A percentile compares a stretch with the other conserved stretches of the same genome.
These are phyloP conservation scores for Cottoperca gobio DNA, from an alignment of 2,797 vertebrate genomes.

Conservation along the genomic window DNA sequence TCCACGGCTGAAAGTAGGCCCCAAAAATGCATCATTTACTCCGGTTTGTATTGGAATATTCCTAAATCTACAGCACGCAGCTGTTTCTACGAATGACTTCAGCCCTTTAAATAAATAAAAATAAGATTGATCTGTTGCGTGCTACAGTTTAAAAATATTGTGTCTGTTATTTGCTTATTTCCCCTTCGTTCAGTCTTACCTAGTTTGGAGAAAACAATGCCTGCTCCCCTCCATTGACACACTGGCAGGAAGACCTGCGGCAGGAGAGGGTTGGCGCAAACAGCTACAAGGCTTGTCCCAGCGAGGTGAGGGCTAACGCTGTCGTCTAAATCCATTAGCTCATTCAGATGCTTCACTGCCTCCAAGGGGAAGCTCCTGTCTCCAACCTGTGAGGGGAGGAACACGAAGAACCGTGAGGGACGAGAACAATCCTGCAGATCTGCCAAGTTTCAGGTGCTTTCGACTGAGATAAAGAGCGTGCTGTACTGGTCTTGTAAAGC, in stretches of 20 bases:
- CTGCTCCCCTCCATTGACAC: conserved; percentile 58
- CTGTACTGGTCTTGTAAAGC: background rate
- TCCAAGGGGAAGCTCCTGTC: conserved; percentile 74
- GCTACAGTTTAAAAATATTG: no score
- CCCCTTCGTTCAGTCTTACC: conserved; percentile 47
- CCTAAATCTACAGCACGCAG: background rate
- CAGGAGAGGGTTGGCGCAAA: conserved; percentile 72
- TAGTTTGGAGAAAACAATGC: conserved; percentile 65
- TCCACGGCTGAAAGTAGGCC: background rate
- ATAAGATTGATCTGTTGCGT: background rate
- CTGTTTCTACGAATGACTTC: background rate
- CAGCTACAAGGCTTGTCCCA: conserved; percentile 1
- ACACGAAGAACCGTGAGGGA: background rate
- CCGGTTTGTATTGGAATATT: background rate
- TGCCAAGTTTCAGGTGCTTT: background rate
- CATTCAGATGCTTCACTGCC: conserved; percentile 77
- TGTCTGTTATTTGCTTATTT: background rate
- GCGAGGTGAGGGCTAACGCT: conserved; percentile 28
- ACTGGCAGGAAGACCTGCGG: conserved; percentile 70
- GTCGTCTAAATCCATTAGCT: conserved; percentile 63
- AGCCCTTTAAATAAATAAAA: background rate
- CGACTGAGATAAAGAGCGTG: background rate
- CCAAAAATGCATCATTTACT: background rate
- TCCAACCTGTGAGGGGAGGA: conserved; percentile 64
- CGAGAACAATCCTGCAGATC: background rate